Evolutionary conservation across 2,797 vertebrate species (phyloP), one percentile per base, ranked within the genome.

Genomic region (Sandelia bainsii): DNA sequence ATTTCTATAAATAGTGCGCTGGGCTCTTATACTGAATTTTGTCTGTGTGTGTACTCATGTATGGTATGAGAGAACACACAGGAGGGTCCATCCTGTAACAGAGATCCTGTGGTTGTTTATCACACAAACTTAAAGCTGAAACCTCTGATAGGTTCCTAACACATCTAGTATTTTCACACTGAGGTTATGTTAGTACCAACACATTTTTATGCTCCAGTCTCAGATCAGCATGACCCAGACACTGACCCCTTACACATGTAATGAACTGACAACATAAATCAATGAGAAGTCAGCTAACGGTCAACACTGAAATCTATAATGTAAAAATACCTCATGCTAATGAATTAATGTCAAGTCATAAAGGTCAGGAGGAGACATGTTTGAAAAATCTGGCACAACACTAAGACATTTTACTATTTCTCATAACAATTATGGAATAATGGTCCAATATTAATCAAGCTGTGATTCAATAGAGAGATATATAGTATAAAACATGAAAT

Each of bases 171-270:
- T 40, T 50, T 70, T 57, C 53, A 42, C 10, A 42, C 13, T 10
- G 9, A 65, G 27, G 1, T 17, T 1, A n/a, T 42, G 32, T 56
- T 37, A 16, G 20, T 58, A 16, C 58, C 0, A 2, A 64, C 34
- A 60, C 37, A 40, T 75, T 56, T 23, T 37, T 39, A 75, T 73
- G 45, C 63, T 50, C 4, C 13, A 7, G 8, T 4, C 9, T 73
- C 46, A 58, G 44, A 76, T 70, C 66, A 70, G 58, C 61, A 6
- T 49, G 44, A 77, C 62, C 53, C 42, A 46, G 25, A 25, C 62
- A n/a, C 12, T 83, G 79, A 83, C 64, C 68, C 63, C 69, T 85
- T 78, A 85, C 69, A 46, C 27, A 52, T 60, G 50, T 59, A 78
- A 48, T 62, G 37, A 25, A 81, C 66, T 8, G 8, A 29, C 52